phyloP scores from a whole-genome alignment of 2,888 invertebrate genomes.

The Drosophila hawaiiensis region DNA sequence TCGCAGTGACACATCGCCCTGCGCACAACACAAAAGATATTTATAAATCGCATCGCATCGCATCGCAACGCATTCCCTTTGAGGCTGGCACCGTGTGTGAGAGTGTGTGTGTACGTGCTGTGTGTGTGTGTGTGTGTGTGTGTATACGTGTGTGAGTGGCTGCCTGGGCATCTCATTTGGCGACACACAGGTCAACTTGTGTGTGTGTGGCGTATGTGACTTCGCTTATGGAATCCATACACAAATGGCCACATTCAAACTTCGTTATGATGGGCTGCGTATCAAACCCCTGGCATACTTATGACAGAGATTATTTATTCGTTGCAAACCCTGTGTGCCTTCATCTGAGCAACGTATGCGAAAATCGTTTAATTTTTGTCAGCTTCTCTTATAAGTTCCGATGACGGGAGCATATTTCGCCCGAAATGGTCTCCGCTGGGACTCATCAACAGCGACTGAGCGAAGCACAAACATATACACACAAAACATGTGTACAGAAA shows the following conservation, averaged over 20 bases:
- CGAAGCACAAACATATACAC: background rate
- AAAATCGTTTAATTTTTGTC: constrained; percentile 42
- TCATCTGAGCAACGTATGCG: constrained; percentile 24
- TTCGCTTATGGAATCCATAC: constrained; percentile 57
- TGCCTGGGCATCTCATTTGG: constrained; percentile 36
- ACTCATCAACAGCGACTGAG: constrained; percentile 22
- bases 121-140: background rate
- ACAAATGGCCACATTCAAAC: constrained; percentile 63
- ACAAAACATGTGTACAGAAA: background rate
- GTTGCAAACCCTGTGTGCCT: constrained; percentile 10
- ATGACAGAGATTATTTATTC: constrained; percentile 6
- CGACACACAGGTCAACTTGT: constrained; percentile 40
- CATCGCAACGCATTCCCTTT: constrained; percentile 24
- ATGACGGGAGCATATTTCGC: constrained; percentile 30
- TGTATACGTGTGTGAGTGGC: constrained; percentile 4
- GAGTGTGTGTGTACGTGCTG: constrained; percentile 2
- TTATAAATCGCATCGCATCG: constrained; percentile 54
- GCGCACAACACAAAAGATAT: constrained; percentile 57
- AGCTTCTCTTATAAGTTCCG: constrained; percentile 7
- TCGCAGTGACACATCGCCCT: constrained; percentile 62
- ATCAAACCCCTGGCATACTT: constrained; percentile 16
- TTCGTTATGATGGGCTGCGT: constrained; percentile 40
- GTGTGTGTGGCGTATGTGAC: constrained; percentile 53
- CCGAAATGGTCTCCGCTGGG: constrained; percentile 26
- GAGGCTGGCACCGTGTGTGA: constrained; percentile 10